These are phyloP conservation scores for Atrichornis clamosus DNA, from an alignment of 2,113 vertebrate genomes.

Conservation along the genomic window DNA sequence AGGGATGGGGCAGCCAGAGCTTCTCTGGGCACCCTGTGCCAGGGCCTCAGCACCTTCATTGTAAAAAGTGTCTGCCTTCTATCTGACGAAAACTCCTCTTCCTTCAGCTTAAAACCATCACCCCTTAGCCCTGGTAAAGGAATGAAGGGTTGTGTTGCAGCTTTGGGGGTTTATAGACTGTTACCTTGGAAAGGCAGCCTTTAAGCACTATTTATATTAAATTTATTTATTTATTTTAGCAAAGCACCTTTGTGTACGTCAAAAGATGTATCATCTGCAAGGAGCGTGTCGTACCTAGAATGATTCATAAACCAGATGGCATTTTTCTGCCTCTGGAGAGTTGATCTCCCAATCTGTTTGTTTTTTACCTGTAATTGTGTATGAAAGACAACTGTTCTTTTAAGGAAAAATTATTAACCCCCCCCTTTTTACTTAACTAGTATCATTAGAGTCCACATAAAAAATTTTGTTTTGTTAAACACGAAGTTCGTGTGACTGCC, in stretches of 20 bases:
- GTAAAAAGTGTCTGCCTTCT: not conserved
- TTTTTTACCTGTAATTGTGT: not conserved
- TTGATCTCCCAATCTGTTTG: not conserved
- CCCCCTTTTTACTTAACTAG: not conserved
- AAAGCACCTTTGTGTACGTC: not conserved
- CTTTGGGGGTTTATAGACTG: not conserved
- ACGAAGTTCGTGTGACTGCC: not conserved
- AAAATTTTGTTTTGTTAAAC: not conserved
- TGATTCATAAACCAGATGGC: not conserved
- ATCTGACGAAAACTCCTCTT: not conserved
- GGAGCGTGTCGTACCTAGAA: not conserved
- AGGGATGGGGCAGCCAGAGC: not conserved
- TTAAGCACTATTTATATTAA: not conserved
- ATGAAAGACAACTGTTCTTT: not conserved
- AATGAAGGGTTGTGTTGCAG: not conserved
- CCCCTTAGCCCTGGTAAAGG: not conserved
- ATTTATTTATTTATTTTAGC: not conserved
- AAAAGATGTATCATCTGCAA: not conserved
- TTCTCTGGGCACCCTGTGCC: not conserved
- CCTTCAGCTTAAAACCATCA: not conserved
- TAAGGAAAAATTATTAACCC: not conserved
- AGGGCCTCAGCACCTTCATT: not conserved
- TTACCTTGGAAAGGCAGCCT: not conserved
- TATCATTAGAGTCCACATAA: not conserved
- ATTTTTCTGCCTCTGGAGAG: not conserved